These are phyloP conservation scores for Muscicapa striata DNA, from an alignment of 2,797 vertebrate species.

Conservation along the genomic window DNA sequence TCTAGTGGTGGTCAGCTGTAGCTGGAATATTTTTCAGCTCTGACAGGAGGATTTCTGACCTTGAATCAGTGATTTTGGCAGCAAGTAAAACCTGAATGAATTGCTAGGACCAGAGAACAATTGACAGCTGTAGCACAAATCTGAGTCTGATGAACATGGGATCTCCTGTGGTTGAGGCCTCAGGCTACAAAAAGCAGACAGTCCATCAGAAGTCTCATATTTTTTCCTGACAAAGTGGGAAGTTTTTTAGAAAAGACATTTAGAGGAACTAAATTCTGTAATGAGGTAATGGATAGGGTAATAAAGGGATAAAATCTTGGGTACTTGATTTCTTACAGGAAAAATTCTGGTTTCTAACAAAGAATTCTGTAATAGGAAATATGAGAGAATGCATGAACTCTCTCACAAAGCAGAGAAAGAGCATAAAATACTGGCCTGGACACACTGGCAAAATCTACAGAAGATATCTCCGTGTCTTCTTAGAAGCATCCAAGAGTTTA, in stretches of 20 bases:
- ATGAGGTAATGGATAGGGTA: neutral
- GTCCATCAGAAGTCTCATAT: neutral
- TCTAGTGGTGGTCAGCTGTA: neutral
- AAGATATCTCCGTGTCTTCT: neutral
- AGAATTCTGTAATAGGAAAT: neutral
- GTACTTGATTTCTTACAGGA: neutral
- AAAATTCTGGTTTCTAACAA: neutral
- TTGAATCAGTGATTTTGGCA: neutral
- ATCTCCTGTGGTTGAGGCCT: neutral
- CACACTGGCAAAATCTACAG: neutral
- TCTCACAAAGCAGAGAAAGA: neutral
- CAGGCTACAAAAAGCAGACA: neutral
- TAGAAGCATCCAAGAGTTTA: neutral
- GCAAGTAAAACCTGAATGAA: neutral
- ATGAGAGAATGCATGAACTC: neutral
- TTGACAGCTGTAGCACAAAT: neutral
- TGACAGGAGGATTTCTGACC: neutral
- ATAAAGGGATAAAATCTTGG: neutral
- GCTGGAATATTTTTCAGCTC: neutral
- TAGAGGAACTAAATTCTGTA: neutral
- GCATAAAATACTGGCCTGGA: neutral
- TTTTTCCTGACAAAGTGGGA: neutral
- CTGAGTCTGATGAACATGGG: fast-evolving
- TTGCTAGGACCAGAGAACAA: neutral
- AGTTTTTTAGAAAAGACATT: neutral